Base-by-base conservation (phyloP, 2,113 vertebrate genomes). In the Rhineura floridana region DNA sequence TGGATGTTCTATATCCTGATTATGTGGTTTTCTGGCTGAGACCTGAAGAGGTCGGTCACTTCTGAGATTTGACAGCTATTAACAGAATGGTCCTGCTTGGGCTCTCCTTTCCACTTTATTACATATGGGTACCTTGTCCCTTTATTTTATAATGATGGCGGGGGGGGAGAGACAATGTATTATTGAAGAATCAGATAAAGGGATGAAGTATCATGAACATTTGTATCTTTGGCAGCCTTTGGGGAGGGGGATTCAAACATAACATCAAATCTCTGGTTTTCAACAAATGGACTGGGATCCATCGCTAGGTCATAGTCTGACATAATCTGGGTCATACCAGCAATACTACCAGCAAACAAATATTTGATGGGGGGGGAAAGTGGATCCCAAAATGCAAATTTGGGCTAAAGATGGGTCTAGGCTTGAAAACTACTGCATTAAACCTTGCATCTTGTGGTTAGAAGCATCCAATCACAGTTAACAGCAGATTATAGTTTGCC, bases 151-250 rank as follows among this genome's bases (percentile, higher is more conserved):
- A 36, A 84, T 81, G 52, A 17, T 36, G 39, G 17, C 59, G 33
- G 79, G 55, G 21, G n/a, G 46, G n/a, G 42, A 12, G 39, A 63
- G 4, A 42, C 28, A 62, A 42, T 13, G 6, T 21, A 13, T 42
- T 63, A 15, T 76, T 85, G 46, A 0, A 0, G 21, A 52, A 62
- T 75, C 78, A 0, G 2, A 73, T 21, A 65, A 42, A 69, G 25
- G 48, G 78, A 86, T 65, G n/a, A 4, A 6, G 81, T 76, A 48
- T 46, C 28, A 36, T 42, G 13, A 72, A 72, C 15, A 72, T 72
- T 28, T 65, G 62, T 65, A 65, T 28, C 62, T 65, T 28, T 65
- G 48, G 48, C 48, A 50, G 63, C 63, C 7, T 65, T 65, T 19
- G 59, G 59, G 59, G 28, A 25, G 63, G 28, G 48, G 50, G 50